Conservation (phyloP, 2,888 invertebrate genomes). For the Drosophila cognata region DNA sequence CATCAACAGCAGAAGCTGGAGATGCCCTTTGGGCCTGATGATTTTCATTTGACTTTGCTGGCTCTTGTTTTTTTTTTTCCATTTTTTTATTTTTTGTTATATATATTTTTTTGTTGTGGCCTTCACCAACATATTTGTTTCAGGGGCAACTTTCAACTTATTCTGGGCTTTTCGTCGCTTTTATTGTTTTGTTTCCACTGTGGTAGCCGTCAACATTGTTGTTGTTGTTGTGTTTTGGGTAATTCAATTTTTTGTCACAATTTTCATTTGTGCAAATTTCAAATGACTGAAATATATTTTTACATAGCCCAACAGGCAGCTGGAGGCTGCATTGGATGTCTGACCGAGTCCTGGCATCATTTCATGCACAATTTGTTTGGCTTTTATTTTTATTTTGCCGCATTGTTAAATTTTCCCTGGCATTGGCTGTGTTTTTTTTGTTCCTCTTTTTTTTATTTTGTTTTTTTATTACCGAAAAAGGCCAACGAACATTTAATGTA, state of each 20-base stretch:
- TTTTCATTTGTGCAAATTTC: conserved; percentile 76
- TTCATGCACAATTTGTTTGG: conserved; percentile 79
- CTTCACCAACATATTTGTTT: conserved; percentile 46
- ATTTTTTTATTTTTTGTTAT: conserved; percentile 20
- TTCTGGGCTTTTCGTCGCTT: conserved; percentile 44
- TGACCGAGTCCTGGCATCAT: conserved; percentile 41
- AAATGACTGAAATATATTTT: conserved; percentile 58
- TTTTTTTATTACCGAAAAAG: conserved; percentile 34
- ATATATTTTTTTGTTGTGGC: conserved; percentile 16
- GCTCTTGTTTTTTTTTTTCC: conserved; percentile 33
- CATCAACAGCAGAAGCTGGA: conserved; percentile 14
- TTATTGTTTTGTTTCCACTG: conserved; percentile 76
- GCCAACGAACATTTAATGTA: conserved; percentile 64
- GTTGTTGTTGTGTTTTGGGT: conserved; percentile 48
- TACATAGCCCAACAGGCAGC: conserved; percentile 18
- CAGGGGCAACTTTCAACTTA: conserved; percentile 61
- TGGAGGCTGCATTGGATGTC: conserved; percentile 34
- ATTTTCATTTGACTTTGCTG: conserved; percentile 76
- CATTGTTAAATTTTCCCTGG: conserved; percentile 68
- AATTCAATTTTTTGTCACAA: conserved; percentile 78
- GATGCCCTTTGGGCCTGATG: conserved; percentile 58
- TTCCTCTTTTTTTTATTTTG: background rate
- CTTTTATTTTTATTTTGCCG: conserved; percentile 77
- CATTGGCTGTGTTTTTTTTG: conserved; percentile 42
- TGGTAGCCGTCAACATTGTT: conserved; percentile 52